Percentiles rank a stretch among this genome's conserved stretches.
Conservation (phyloP, 2,113 vertebrate species). For the Thalassoma bifasciatum region DNA sequence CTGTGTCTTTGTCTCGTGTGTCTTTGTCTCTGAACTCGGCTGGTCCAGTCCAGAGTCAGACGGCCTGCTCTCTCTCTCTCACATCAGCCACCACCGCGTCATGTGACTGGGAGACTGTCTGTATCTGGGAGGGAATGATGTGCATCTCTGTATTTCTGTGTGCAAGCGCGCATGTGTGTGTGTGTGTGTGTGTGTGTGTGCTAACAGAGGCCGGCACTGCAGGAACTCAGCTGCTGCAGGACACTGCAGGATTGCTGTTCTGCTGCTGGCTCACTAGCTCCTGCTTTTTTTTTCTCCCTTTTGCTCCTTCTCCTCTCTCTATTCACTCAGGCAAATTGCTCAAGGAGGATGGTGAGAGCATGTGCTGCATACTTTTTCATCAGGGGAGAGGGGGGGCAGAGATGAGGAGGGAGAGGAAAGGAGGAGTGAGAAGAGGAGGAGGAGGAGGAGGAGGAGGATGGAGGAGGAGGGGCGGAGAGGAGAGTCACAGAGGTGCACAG, state of each 20-base stretch:
- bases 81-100: slow-evolving; percentile 48
- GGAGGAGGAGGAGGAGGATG: slow-evolving; percentile 9
- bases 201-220: slow-evolving; percentile 77
- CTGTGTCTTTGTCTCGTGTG: slow-evolving; percentile 20
- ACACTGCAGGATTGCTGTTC: slow-evolving; percentile 82
- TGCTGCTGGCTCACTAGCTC: slow-evolving; percentile 68
- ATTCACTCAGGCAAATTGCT: slow-evolving; percentile 75
- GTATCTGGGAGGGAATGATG: slow-evolving; percentile 37
- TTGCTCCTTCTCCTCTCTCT: slow-evolving; percentile 39
- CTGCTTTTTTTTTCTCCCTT: slow-evolving; percentile 31
- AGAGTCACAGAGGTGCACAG: slow-evolving; percentile 68
- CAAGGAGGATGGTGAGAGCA: slow-evolving; percentile 76
- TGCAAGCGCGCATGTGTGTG: slow-evolving; percentile 30
- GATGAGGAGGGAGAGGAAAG: slow-evolving; percentile 20
- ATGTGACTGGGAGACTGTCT: slow-evolving; percentile 62
- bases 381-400: slow-evolving; percentile 26
- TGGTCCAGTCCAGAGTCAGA: slow-evolving; percentile 50
- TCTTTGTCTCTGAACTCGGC: slow-evolving; percentile 54
- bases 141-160: slow-evolving; percentile 25
- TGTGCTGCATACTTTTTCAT: slow-evolving; percentile 80
- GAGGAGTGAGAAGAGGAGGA: slow-evolving; percentile 17
- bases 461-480: slow-evolving; percentile 12
- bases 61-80: slow-evolving; percentile 44
- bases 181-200: slow-evolving; percentile 43
- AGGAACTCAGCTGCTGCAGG: slow-evolving; percentile 84